Evolutionary conservation across 2,797 vertebrate genomes (phyloP), one percentile per base, ranked within the genome.

Genomic region (Coracias cyanogaster): DNA sequence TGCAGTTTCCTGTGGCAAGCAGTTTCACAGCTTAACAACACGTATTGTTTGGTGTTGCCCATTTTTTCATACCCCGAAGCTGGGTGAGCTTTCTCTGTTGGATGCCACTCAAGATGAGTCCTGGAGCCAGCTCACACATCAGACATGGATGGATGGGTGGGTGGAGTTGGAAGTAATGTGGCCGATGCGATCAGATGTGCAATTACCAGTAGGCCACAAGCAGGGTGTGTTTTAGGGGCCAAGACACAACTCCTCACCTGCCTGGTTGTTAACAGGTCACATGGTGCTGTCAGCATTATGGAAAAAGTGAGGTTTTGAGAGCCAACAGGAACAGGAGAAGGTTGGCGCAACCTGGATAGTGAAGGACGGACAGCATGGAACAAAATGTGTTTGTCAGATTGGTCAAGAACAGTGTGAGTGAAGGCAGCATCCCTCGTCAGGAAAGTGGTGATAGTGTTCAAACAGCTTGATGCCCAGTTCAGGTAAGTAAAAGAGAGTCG

Each of bases 1-100:
- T 74, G 51, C 26, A 9, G 58, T 70, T 96, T 94, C 94, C 96
- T 94, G 93, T 93, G 95, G 89, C 91, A 91, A 86, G 80, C 37
- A 49, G 65, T 91, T 96, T 94, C 91, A 91, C 87, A 93, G 89
- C 57, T 94, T 87, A 87, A 85, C 78, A 87, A 60, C 82, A 91
- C 3, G 0, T 55, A 93, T 92, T 85, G 62, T 93, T 94, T 39
- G 41, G 33, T 33, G 77, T 28, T 89, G 88, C 79, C 87, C 67
- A 15, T 74, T 82, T 82, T 89, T 88, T 81, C 82, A 73, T 91
- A 7, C 35, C 85, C 81, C 48, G 82, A 77, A 77, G 70, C 39
- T 55, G 54, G 29, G 51, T 65, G 73, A 84, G 62, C 70, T 76
- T 79, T 61, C 85, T 37, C 12, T 62, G 39, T 54, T 55, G 71